Base-by-base conservation (phyloP, 2,797 vertebrate species). In the Sandelia bainsii region DNA sequence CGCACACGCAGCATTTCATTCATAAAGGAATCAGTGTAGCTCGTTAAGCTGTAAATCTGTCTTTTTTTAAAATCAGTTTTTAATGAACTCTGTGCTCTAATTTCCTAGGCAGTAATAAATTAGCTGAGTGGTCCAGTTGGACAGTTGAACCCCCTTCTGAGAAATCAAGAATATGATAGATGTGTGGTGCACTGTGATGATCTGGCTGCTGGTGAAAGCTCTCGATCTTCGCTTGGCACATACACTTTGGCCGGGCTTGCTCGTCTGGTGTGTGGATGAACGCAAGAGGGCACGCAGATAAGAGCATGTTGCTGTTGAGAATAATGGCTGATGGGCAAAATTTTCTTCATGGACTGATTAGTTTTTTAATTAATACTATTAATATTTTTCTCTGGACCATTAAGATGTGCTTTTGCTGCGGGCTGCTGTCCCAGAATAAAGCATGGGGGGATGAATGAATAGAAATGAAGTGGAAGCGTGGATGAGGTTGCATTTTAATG, bases 71-170 rank as follows among this genome's bases (percentile, higher is more conserved):
- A 46, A 71, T 93, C 84, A 56, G 74, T 67, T 79, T 90, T 92
- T 88, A 91, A 89, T 58, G 65, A 88, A 81, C 89, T 93, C 82
- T 50, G 8, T 62, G 73, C 81, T 94, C 64, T 87, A 79, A 88
- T 94, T 93, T 92, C 85, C 82, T 84, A 74, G 72, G 52, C 86
- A 65, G 79, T 93, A 91, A 93, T 88, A 91, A 92, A 74, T 90
- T 71, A 82, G 81, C 87, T 75, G 87, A 88, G 78, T 71, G 79
- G 77, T 85, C 73, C 49, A 40, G 73, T 82, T 75, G 87, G 89
- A 89, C 42, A 10, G 48, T 75, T 82, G 86, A 87, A 75, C 76
- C 90, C 62, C 73, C 79, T 50, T 77, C 53, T 81, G 72, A 79
- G 82, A 84, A 71, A 77, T 81, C 65, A 77, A 77, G 74, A 82